Evolutionary conservation across 1,140 invertebrate species (phyloP), one percentile per base, ranked within the genome.

Genomic region (Drosophila virilis): DNA sequence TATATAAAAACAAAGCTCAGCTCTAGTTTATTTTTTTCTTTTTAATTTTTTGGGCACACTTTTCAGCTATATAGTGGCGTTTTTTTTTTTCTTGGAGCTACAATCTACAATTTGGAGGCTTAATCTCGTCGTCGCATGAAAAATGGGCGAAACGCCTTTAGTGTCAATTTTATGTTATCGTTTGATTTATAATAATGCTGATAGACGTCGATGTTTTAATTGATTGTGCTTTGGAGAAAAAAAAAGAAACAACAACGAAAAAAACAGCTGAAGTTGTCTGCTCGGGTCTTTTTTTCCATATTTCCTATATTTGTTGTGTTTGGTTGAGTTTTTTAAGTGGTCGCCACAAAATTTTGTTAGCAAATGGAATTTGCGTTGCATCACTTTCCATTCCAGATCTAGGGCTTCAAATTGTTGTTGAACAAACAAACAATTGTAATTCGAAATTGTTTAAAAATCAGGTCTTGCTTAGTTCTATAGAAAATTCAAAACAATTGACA

Each of bases 161-260:
- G 84, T 89, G 84, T 89, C 84, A 89, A 80, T 89, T 89, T 89
- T 80, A 89, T 89, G 84, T 89, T 89, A 89, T 89, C 84, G 80
- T 89, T 89, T 89, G 84, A 89, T 89, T 89, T 89, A 89, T 89
- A 89, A 89, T 89, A 84, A 89, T 89, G 84, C 84, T 89, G 84
- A 89, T 89, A 84, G 84, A 89, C 84, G 83, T 88, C 84, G 77
- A 89, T 89, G 73, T 84, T 78, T 89, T 88, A 88, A 88, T 88
- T 88, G 84, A 89, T 89, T 89, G 84, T 54, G 64, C 64, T 61
- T 28, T 28, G 22, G 22, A 50, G 50, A 43, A 70, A 51, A 65
- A 17, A 37, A 33, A 15, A 50, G 13, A 42, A 28, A 28, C 22
- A 28, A 28, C 22, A 28, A 28, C 22, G 38, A 70, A 45, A 65